phyloP scores from a whole-genome alignment of 2,797 vertebrate species.

The Rhynchonycteris naso region DNA sequence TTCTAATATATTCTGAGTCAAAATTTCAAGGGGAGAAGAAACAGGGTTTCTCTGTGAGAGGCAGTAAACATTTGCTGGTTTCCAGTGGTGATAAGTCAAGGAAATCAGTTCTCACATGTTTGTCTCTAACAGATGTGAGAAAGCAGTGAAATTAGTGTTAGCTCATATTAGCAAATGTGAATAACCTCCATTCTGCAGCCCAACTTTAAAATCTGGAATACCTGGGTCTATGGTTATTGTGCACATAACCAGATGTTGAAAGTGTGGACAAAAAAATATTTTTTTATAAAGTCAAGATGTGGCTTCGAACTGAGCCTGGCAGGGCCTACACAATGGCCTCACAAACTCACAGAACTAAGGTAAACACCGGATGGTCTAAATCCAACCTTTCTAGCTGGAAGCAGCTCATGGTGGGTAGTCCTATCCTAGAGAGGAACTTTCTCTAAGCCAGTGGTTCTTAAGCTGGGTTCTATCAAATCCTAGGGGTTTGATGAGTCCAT shows the following conservation, averaged over 20 bases:
- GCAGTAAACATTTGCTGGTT: not conserved
- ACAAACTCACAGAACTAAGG: no score
- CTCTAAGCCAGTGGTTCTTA: no score
- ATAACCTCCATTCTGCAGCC: not conserved
- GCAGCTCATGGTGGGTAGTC: no score
- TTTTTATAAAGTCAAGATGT: no score
- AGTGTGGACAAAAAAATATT: no score
- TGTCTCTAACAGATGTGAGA: not conserved
- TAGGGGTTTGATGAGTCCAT: no score
- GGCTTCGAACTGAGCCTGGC: no score
- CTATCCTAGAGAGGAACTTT: no score
- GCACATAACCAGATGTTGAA: not conserved
- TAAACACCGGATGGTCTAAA: no score
- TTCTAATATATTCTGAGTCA: slow-evolving; percentile 36
- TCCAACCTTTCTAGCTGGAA: no score
- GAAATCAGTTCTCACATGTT: not conserved
- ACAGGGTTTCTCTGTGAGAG: slow-evolving; percentile 7
- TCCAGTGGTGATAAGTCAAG: not conserved
- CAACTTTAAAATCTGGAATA: not conserved
- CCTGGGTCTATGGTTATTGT: not conserved
- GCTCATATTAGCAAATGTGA: not conserved
- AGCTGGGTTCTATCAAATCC: no score
- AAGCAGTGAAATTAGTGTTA: not conserved
- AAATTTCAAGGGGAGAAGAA: slow-evolving; percentile 35
- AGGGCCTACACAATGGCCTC: no score